phyloP scores from a whole-genome alignment of 2,797 vertebrate genomes.

The Choloepus didactylus region DNA sequence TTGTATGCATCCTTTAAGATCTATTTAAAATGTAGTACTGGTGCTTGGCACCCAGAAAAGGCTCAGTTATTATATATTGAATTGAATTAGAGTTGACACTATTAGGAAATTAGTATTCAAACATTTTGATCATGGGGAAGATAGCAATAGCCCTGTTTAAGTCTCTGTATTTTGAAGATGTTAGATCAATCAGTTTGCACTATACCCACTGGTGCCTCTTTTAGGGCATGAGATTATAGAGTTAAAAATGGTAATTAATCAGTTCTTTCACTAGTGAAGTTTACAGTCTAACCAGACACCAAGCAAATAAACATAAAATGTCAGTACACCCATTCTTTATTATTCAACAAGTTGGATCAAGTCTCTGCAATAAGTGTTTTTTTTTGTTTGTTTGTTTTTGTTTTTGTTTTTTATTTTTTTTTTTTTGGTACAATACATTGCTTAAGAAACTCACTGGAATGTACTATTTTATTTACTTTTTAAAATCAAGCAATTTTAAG shows the following conservation, averaged over 20 bases:
- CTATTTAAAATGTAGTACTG: background rate
- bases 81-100: background rate
- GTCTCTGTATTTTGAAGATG: background rate
- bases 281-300: too few species aligned
- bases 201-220: background rate
- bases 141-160: background rate
- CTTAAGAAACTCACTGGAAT: background rate
- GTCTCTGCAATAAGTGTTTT: background rate
- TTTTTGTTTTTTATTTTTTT: too few species aligned
- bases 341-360: background rate
- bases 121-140: background rate
- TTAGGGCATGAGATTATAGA: background rate
- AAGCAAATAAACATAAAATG: background rate
- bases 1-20: background rate
- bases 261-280: too few species aligned
- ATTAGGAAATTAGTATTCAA: background rate
- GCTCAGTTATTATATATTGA: background rate
- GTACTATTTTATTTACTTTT: background rate
- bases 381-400: too few species aligned
- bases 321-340: background rate
- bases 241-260: background rate
- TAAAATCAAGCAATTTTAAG: background rate
- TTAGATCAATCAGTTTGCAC: background rate
- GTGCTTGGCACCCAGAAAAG: background rate
- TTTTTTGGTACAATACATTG: background rate